Percentiles rank a stretch among this genome's conserved stretches.
These are phyloP conservation scores for Eulemur rufifrons DNA, from an alignment of 2,113 vertebrate genomes.

Conservation along the genomic window DNA sequence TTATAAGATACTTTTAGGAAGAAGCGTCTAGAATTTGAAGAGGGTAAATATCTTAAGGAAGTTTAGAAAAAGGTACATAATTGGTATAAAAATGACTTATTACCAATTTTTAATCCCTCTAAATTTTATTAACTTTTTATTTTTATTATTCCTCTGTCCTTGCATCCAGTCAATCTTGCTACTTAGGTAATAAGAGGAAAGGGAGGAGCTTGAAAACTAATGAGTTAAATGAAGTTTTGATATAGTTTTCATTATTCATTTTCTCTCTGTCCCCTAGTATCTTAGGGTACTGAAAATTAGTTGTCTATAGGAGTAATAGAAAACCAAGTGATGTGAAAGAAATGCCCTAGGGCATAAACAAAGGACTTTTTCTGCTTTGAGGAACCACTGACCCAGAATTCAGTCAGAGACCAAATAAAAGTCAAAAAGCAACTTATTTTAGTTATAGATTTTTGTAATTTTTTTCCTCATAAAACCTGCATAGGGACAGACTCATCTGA, in stretches of 20 bases:
- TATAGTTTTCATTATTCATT: conserved; percentile 1
- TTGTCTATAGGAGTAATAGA: neutral
- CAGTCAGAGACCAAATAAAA: conserved; percentile 9
- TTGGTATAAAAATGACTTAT: neutral
- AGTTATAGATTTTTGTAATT: neutral
- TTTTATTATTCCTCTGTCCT: neutral
- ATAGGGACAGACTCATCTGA: neutral
- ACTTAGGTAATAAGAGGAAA: neutral
- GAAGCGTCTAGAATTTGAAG: neutral
- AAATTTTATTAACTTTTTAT: neutral
- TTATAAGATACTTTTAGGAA: neutral
- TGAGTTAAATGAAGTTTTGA: neutral
- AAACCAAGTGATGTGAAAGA: neutral
- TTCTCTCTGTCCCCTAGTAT: neutral
- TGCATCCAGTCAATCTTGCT: neutral
- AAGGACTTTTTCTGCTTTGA: neutral
- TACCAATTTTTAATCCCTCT: neutral
- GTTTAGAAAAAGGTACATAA: neutral
- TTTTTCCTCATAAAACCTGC: neutral
- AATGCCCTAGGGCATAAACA: neutral
- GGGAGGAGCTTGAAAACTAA: neutral
- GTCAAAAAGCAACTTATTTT: neutral
- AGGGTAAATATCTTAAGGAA: neutral
- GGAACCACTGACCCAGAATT: neutral
- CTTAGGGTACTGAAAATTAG: neutral